These are phyloP conservation scores for Onychorhynchus coronatus DNA, from an alignment of 2,113 vertebrate species.

Conservation along the genomic window DNA sequence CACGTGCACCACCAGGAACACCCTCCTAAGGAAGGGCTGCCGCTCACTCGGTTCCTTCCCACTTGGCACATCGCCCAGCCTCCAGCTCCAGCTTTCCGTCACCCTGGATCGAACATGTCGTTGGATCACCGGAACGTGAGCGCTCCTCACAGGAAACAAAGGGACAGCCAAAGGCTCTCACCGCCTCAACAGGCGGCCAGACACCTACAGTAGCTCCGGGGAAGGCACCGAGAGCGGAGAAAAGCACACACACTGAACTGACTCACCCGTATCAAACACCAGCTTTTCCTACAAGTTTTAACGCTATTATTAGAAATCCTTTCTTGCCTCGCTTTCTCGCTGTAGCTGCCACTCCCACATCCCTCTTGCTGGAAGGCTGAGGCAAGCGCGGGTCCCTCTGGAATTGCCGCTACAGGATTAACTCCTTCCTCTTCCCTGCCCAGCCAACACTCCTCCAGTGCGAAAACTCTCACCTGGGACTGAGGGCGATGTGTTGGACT, in stretches of 20 bases:
- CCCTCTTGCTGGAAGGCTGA: not conserved
- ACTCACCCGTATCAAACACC: not conserved
- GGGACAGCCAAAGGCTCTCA: not conserved
- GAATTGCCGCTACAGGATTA: not conserved
- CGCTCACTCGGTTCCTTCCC: not conserved
- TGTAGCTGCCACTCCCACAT: not conserved
- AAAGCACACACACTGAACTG: rapidly evolving
- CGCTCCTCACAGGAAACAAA: not conserved
- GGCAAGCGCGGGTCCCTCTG: not conserved
- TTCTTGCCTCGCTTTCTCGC: not conserved
- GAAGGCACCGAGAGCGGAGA: not conserved
- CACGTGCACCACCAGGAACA: not conserved
- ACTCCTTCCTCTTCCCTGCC: not conserved
- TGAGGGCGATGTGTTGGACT: rapidly evolving
- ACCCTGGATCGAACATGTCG: rapidly evolving
- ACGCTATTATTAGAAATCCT: not conserved
- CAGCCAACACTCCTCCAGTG: rapidly evolving
- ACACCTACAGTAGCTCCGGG: rapidly evolving
- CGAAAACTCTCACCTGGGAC: not conserved
- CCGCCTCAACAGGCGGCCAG: not conserved
- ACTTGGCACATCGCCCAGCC: rapidly evolving
- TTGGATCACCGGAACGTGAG: rapidly evolving
- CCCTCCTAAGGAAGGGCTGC: rapidly evolving
- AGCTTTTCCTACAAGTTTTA: rapidly evolving
- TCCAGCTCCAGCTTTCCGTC: not conserved